Evolutionary conservation across 37 sponge, comb jelly and placozoan genomes (phyloP).

Genomic region (Spongia lamella): DNA sequence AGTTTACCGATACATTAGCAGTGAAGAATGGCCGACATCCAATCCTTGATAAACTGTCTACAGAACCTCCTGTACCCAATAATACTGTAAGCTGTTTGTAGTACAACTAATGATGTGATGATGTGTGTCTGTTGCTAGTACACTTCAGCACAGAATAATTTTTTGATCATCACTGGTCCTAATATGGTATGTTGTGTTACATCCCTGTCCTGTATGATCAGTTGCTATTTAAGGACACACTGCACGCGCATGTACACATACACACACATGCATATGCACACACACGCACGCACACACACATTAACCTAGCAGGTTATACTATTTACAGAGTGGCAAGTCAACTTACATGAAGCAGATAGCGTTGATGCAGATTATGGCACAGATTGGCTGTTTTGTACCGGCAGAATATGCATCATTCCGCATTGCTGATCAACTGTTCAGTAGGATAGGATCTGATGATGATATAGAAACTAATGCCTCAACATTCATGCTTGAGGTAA

Average conservation of each 20-base stretch:
- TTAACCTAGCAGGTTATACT: neutral
- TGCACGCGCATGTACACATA: neutral
- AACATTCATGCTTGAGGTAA: constrained; percentile 94
- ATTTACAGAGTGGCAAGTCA: constrained; percentile 84
- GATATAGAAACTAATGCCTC: constrained; percentile 97
- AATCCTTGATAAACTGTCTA: constrained; percentile 78
- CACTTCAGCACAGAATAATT: constrained; percentile 78
- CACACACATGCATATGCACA: too few species aligned
- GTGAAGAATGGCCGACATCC: constrained; percentile 92
- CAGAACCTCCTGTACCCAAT: constrained; percentile 73
- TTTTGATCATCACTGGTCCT: constrained; percentile 94
- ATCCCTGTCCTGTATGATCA: too few species aligned
- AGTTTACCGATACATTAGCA: constrained; percentile 94
- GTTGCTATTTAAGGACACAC: neutral
- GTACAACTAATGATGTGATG: neutral
- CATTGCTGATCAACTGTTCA: constrained; percentile 86
- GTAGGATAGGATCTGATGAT: constrained; percentile 92
- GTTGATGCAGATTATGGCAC: constrained; percentile 90
- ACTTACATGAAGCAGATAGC: constrained; percentile 87
- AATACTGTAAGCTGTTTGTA: constrained; percentile 63
- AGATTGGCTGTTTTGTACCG: constrained; percentile 94
- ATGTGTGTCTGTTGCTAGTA: constrained; percentile 52
- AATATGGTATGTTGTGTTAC: constrained; percentile 77
- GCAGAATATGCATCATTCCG: constrained; percentile 94
- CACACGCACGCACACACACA: neutral